phyloP scores from a whole-genome alignment of 2,797 vertebrate genomes.

The Podarcis siculus region DNA sequence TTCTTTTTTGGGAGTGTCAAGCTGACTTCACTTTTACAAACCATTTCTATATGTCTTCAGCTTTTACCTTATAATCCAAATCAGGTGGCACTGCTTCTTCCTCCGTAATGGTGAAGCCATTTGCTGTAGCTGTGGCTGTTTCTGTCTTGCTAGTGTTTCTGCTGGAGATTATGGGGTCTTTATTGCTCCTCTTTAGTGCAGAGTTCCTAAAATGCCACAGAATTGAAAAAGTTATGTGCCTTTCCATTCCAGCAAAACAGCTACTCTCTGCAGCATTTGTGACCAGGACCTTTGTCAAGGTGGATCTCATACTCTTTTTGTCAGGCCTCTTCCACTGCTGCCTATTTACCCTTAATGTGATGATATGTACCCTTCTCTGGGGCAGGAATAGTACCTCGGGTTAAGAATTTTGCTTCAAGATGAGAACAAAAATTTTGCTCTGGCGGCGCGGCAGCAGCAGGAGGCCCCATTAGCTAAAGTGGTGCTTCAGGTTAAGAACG shows the following conservation, averaged over 20 bases:
- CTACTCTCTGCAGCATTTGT: not conserved
- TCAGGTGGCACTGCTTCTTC: not conserved
- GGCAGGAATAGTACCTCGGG: not conserved
- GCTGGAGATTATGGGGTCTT: rapidly evolving
- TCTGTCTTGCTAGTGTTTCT: rapidly evolving
- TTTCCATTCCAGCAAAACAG: not conserved
- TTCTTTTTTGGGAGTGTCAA: not conserved
- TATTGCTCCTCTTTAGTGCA: not conserved
- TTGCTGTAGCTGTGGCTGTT: rapidly evolving
- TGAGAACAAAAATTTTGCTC: too few species aligned
- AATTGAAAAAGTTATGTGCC: rapidly evolving
- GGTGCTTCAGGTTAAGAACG: too few species aligned
- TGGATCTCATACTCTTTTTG: slow-evolving; percentile 15
- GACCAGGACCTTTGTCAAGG: rapidly evolving
- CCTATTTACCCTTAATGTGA: not conserved
- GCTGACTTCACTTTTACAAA: not conserved
- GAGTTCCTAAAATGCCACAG: not conserved
- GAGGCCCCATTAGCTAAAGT: too few species aligned
- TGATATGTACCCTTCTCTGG: not conserved
- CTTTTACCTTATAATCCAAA: slow-evolving; percentile 63
- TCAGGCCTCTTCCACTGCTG: not conserved
- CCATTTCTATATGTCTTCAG: not conserved
- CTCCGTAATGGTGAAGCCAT: rapidly evolving
- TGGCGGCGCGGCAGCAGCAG: too few species aligned
- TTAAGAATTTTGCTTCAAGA: too few species aligned